These are phyloP conservation scores for Brevimyrus niger DNA, from an alignment of 2,113 vertebrate genomes.

Conservation along the genomic window DNA sequence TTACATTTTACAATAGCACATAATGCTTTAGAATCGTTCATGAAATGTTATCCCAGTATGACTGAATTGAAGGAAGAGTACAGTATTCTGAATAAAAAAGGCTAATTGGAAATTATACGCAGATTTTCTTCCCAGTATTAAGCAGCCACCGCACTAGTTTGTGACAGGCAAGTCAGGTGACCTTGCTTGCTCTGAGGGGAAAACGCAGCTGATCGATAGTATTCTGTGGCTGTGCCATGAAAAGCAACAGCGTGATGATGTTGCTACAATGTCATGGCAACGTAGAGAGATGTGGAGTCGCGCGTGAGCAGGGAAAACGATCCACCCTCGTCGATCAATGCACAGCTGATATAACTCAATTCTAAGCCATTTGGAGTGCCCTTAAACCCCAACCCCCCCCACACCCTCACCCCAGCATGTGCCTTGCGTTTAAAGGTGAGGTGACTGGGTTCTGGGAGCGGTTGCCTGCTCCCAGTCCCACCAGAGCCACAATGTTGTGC, in stretches of 20 bases:
- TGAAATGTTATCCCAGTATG: neutral
- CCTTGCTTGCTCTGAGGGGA: neutral
- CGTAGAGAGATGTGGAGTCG: neutral
- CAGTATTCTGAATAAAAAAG: neutral
- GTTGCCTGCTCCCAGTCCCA: neutral
- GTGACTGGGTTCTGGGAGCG: neutral
- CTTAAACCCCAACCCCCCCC: neutral
- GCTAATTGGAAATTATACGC: neutral
- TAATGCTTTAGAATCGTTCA: neutral
- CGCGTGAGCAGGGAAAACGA: neutral
- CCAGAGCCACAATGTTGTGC: neutral
- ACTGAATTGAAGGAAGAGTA: neutral
- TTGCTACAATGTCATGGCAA: slow-evolving; percentile 15
- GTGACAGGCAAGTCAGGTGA: neutral
- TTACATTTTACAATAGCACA: neutral
- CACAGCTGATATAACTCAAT: slow-evolving; percentile 9
- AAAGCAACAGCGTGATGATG: neutral
- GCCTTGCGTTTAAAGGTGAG: neutral
- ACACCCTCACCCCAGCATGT: neutral
- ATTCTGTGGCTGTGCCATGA: neutral
- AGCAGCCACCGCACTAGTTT: no score
- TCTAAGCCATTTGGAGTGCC: neutral
- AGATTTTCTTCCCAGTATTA: neutral
- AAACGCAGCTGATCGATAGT: neutral
- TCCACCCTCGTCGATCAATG: neutral